Percentiles rank a stretch among this genome's conserved stretches.
These are phyloP conservation scores for Astyanax mexicanus DNA, from an alignment of 2,797 vertebrate species.

Conservation along the genomic window DNA sequence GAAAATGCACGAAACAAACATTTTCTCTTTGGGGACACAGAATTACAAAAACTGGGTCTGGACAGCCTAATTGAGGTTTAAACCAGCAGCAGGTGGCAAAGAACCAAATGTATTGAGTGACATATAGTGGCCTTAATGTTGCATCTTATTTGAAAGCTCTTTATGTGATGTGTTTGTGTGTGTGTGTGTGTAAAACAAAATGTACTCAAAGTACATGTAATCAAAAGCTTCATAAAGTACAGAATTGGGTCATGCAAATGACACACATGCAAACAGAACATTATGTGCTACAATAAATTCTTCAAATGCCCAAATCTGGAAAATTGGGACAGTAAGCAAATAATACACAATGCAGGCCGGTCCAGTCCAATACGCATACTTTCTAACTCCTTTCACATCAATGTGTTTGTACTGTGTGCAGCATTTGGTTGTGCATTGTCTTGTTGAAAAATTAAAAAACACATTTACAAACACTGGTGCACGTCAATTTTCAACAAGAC, in stretches of 20 bases:
- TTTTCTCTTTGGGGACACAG: background rate
- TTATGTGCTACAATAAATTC: background rate
- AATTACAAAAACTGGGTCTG: constrained; percentile 36
- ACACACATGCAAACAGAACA: background rate
- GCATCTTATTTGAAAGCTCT: constrained; percentile 16
- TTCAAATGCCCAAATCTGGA: background rate
- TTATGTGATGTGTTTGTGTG: constrained; percentile 13
- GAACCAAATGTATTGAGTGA: constrained; percentile 16
- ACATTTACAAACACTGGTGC: too few relatives aligned
- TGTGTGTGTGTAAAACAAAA: background rate
- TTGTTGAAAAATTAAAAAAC: too few relatives aligned
- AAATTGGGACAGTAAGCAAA: too few relatives aligned
- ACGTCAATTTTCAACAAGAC: too few relatives aligned
- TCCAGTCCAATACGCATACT: too few relatives aligned
- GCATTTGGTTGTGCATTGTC: too few relatives aligned
- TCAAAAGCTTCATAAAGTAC: background rate
- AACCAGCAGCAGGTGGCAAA: constrained; percentile 31
- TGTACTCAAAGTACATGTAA: too few relatives aligned
- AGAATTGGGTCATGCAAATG: constrained; percentile 22
- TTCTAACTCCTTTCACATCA: too few relatives aligned
- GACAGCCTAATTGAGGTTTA: constrained; percentile 47
- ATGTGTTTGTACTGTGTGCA: too few relatives aligned
- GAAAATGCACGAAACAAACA: constrained; percentile 16
- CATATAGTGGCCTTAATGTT: constrained; percentile 45
- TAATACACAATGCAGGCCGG: too few relatives aligned